Percentiles rank a stretch among this genome's conserved stretches.
Evolutionary conservation across 2,113 vertebrate species (phyloP).

Genomic region (Menura novaehollandiae): DNA sequence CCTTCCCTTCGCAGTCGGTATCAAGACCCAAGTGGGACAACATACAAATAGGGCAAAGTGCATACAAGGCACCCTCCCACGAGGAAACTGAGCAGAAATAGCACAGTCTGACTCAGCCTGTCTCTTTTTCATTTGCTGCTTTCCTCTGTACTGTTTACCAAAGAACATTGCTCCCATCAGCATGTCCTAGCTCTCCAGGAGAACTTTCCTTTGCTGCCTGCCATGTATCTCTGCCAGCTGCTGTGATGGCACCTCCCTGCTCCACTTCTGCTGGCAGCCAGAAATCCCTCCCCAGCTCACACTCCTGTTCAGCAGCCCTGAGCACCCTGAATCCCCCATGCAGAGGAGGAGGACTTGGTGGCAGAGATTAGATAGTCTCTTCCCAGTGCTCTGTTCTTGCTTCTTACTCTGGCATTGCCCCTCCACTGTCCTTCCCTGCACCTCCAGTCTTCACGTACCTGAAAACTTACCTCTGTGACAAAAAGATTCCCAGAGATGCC

Average conservation of each 20-base stretch:
- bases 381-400: neutral
- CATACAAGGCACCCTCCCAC: neutral
- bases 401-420: neutral
- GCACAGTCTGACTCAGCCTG: neutral
- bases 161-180: neutral
- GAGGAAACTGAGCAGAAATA: neutral
- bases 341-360: neutral
- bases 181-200: neutral
- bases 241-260: neutral
- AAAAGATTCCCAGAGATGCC: neutral
- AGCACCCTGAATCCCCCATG: neutral
- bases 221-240: neutral
- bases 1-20: fast-evolving
- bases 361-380: neutral
- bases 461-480: neutral
- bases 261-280: neutral
- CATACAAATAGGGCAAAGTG: neutral
- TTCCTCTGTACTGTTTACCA: neutral
- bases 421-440: neutral
- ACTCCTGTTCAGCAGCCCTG: neutral
- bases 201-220: neutral
- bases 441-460: neutral
- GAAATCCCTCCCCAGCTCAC: neutral
- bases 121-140: neutral
- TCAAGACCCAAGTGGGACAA: neutral